Conservation (phyloP, 2,888 invertebrate genomes). For the Platerodrilus igneus region DNA sequence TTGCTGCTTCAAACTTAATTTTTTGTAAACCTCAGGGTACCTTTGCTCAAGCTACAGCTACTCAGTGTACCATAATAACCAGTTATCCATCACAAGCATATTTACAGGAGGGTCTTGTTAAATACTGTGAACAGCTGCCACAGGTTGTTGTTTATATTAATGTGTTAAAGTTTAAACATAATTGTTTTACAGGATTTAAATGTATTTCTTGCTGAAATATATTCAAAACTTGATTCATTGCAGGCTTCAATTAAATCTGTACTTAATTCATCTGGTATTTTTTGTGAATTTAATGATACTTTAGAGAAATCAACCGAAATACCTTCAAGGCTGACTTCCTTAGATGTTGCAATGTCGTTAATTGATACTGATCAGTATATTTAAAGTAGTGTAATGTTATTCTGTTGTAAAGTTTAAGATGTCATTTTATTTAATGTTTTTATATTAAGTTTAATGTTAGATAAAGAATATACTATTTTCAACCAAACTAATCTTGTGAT, state of each 20-base stretch:
- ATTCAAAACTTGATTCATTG: conserved; percentile 31
- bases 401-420: too few relatives aligned
- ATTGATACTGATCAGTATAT: conserved; percentile 39
- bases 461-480: too few relatives aligned
- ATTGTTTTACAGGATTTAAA: conserved; percentile 37
- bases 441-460: too few relatives aligned
- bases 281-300: conserved; percentile 26
- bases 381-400: conserved; percentile 4
- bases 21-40: conserved; percentile 52
- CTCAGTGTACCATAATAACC: conserved; percentile 59
- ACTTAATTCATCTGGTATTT: conserved; percentile 5
- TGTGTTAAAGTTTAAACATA: too few relatives aligned
- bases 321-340: conserved; percentile 34
- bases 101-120: conserved; percentile 49
- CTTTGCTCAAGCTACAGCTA: conserved; percentile 58
- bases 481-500: too few relatives aligned
- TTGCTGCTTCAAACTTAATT: conserved; percentile 60
- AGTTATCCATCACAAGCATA: conserved; percentile 55
- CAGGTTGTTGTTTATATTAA: conserved; percentile 30
- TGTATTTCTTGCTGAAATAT: conserved; percentile 34
- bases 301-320: conserved; percentile 33
- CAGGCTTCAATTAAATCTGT: conserved; percentile 3
- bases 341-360: conserved; percentile 40
- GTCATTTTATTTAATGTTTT: too few relatives aligned
- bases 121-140: conserved; percentile 44